Evolutionary conservation across 92 coral and sea anemone genomes (phyloP).

Genomic region (Anthopleura xanthogrammica): DNA sequence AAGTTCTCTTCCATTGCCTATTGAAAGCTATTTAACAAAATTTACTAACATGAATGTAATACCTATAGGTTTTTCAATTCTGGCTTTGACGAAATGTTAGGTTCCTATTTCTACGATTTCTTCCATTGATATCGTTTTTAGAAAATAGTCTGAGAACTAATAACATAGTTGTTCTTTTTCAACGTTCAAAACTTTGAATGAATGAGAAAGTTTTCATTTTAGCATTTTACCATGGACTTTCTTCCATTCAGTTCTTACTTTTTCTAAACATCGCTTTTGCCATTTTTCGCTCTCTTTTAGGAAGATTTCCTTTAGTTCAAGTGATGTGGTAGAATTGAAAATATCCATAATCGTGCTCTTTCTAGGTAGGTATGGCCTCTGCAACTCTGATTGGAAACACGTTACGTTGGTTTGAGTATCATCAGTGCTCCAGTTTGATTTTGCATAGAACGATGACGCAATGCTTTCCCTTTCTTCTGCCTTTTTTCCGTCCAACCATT

Average conservation of each 20-base stretch:
- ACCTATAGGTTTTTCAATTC: too few relatives aligned
- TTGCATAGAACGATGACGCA: background rate
- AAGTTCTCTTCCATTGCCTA: too few relatives aligned
- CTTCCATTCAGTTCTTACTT: too few relatives aligned
- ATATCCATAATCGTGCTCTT: background rate
- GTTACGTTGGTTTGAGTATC: background rate
- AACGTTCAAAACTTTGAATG: too few relatives aligned
- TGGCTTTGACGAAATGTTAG: too few relatives aligned
- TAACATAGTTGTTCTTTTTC: too few relatives aligned
- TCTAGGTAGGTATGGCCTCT: background rate
- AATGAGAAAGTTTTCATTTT: background rate
- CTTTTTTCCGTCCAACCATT: background rate
- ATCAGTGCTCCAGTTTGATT: background rate
- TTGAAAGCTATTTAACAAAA: too few relatives aligned
- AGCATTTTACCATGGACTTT: conserved; percentile 8
- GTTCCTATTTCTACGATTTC: too few relatives aligned
- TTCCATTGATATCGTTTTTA: too few relatives aligned
- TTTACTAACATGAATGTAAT: too few relatives aligned
- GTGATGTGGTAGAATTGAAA: background rate
- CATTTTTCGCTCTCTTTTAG: background rate
- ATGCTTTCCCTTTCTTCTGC: too few relatives aligned
- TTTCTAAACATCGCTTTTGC: conserved; percentile 3
- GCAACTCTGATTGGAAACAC: background rate
- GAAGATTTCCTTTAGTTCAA: background rate
- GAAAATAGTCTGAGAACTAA: too few relatives aligned